Conservation (phyloP, 2,113 vertebrate genomes). For the Arizona elegans region DNA sequence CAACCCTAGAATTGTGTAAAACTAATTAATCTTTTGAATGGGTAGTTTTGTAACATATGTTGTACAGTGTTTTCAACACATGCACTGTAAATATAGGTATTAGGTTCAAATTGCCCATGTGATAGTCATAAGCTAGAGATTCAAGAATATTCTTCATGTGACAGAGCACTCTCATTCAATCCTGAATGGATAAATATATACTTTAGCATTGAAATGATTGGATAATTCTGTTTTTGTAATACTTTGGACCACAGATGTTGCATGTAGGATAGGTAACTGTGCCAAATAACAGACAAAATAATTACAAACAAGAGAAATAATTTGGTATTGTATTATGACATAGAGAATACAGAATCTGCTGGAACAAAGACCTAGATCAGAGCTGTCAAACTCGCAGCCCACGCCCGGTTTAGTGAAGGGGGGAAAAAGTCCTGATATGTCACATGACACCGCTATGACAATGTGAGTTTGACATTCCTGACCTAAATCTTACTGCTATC, state of each 20-base stretch:
- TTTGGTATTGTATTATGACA: background rate
- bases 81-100: background rate
- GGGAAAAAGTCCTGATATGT: too few relatives aligned
- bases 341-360: background rate
- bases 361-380: background rate
- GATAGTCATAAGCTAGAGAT: background rate
- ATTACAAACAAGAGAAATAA: background rate
- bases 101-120: background rate
- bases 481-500: background rate
- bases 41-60: background rate
- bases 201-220: background rate
- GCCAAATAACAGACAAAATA: background rate
- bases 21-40: constrained; percentile 40
- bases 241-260: background rate
- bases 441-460: too few relatives aligned
- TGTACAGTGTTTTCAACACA: background rate
- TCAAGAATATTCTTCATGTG: background rate
- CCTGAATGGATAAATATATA: background rate
- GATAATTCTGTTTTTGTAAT: background rate
- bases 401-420: too few relatives aligned
- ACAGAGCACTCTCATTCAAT: background rate
- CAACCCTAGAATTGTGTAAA: constrained; percentile 26
- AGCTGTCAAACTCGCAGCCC: too few relatives aligned
- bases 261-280: background rate
- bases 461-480: too few relatives aligned